Conservation (phyloP, 2,113 vertebrate genomes). For the Polypterus bichir region DNA sequence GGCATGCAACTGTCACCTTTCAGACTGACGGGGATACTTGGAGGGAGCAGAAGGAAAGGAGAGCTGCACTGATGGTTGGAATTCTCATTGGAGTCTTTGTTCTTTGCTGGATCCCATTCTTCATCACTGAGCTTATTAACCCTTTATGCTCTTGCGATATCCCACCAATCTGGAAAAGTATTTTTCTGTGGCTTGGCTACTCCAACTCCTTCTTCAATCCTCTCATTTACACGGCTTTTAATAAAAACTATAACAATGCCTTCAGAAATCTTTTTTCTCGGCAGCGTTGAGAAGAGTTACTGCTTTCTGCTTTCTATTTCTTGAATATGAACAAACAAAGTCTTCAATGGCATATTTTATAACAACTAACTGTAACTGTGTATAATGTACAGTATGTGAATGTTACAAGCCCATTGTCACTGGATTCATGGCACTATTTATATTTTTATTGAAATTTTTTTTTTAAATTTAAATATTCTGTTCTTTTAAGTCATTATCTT, state of each 20-base stretch:
- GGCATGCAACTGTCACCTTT: constrained; percentile 75
- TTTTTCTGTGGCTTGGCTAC: constrained; percentile 95
- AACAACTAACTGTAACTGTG: too few relatives aligned
- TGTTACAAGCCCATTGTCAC: too few relatives aligned
- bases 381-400: too few relatives aligned
- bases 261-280: constrained; percentile 80
- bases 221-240: constrained; percentile 91
- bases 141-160: constrained; percentile 78
- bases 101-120: constrained; percentile 95
- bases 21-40: constrained; percentile 78
- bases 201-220: constrained; percentile 98
- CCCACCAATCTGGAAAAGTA: constrained; percentile 83
- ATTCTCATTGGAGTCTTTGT: constrained; percentile 88
- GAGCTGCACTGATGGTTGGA: constrained; percentile 86
- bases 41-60: constrained; percentile 88
- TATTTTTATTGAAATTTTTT: too few relatives aligned
- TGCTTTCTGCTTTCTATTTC: neutral
- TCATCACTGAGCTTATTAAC: constrained; percentile 80
- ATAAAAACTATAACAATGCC: constrained; percentile 93
- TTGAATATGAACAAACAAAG: too few relatives aligned
- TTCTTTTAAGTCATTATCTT: too few relatives aligned
- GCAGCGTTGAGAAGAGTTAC: constrained; percentile 48
- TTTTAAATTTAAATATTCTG: too few relatives aligned
- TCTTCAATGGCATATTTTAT: too few relatives aligned
- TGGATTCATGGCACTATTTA: too few relatives aligned